A percentile compares a stretch with the other conserved stretches of the same genome.
phyloP scores from a whole-genome alignment of 2,888 invertebrate species.

The Itoplectis maculator region DNA sequence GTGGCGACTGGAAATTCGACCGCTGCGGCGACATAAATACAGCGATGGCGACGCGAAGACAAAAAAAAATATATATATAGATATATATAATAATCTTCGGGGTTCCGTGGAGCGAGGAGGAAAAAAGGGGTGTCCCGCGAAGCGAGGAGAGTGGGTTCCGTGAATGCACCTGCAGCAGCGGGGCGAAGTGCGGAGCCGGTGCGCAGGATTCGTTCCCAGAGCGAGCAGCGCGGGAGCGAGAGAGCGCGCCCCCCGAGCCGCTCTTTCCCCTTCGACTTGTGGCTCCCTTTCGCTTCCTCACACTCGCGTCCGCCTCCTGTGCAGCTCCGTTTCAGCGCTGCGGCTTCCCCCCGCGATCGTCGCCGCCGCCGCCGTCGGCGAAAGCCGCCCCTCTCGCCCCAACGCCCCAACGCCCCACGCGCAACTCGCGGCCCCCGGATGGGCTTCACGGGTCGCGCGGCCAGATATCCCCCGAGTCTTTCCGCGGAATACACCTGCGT shows the following conservation, averaged over 20 bases:
- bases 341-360: slow-evolving; percentile 32
- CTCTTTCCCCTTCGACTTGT: slow-evolving; percentile 58
- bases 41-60: neutral
- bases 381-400: slow-evolving; percentile 29
- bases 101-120: slow-evolving; percentile 62
- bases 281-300: slow-evolving; percentile 54
- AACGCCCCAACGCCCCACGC: slow-evolving; percentile 31
- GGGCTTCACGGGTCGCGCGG: slow-evolving; percentile 45
- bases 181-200: slow-evolving; percentile 48
- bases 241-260: slow-evolving; percentile 38
- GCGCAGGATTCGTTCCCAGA: slow-evolving; percentile 65
- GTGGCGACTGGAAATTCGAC: neutral
- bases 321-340: slow-evolving; percentile 40
- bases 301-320: slow-evolving; percentile 21
- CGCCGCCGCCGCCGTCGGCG: neutral
- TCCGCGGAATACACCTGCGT: slow-evolving; percentile 62
- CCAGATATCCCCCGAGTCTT: slow-evolving; percentile 49
- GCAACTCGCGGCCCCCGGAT: slow-evolving; percentile 1
- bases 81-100: slow-evolving; percentile 51
- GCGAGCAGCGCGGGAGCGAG: no score
- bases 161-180: slow-evolving; percentile 70
- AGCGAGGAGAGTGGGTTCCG: slow-evolving; percentile 68
- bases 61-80: slow-evolving; percentile 14
- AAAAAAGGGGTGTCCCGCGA: slow-evolving; percentile 66
- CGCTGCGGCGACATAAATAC: no score